A percentile compares a stretch with the other conserved stretches of the same genome.
Conservation (phyloP, 2,113 vertebrate species). For the Euleptes europaea region DNA sequence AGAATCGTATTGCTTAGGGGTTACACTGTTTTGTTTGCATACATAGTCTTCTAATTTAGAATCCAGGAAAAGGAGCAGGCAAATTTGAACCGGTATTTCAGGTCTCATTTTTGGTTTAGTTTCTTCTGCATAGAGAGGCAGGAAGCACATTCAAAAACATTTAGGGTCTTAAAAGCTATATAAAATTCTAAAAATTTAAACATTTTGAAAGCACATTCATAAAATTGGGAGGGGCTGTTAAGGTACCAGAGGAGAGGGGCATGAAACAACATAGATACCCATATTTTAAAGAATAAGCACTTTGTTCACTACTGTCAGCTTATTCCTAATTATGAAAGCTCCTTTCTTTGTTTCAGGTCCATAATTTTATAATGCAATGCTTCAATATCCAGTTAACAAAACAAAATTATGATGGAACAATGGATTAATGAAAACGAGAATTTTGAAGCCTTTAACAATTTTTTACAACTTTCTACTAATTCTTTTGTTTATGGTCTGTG, state of each 20-base stretch:
- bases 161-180: background rate
- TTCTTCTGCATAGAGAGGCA: background rate
- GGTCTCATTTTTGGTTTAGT: slow-evolving; percentile 25
- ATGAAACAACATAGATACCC: background rate
- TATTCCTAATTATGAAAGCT: background rate
- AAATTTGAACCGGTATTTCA: background rate
- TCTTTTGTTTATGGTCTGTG: background rate
- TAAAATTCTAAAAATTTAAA: background rate
- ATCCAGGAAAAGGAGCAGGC: background rate
- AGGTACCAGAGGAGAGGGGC: background rate
- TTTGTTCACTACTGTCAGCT: background rate
- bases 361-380: background rate
- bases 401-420: background rate
- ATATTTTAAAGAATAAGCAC: background rate
- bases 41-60: background rate
- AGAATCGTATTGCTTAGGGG: background rate
- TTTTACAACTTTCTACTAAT: background rate
- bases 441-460: background rate
- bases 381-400: background rate
- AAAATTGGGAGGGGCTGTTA: background rate
- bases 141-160: background rate
- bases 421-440: background rate
- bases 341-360: background rate
- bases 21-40: background rate
- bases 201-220: background rate